Percentiles rank a stretch among this genome's conserved stretches.
phyloP scores from a whole-genome alignment of 2,888 invertebrate species.

The Phengaris arion region DNA sequence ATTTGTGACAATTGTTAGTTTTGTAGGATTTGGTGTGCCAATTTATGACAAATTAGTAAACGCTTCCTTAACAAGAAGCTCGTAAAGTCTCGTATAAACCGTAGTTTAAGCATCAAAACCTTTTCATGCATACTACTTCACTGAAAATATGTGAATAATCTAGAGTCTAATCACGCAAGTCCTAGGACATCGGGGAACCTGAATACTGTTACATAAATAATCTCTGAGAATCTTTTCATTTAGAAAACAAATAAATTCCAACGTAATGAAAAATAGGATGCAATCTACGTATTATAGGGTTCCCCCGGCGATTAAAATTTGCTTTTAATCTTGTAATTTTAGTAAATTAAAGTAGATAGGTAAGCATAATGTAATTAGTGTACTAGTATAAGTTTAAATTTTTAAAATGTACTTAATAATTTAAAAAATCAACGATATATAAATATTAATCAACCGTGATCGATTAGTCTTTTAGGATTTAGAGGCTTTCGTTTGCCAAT shows the following conservation, averaged over 20 bases:
- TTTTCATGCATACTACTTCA: neutral
- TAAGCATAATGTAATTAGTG: too few relatives aligned
- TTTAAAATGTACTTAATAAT: too few relatives aligned
- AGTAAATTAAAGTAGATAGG: too few relatives aligned
- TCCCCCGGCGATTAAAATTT: neutral
- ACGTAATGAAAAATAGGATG: conserved; percentile 11
- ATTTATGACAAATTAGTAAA: too few relatives aligned
- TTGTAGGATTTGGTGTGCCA: too few relatives aligned
- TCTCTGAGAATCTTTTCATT: neutral
- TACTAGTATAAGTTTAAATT: too few relatives aligned
- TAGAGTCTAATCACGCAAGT: neutral
- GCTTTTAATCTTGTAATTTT: neutral
- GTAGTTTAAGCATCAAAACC: neutral
- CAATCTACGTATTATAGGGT: neutral
- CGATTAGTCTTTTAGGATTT: too few relatives aligned
- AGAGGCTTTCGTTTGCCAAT: too few relatives aligned
- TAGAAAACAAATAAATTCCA: conserved; percentile 3
- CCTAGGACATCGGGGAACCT: neutral
- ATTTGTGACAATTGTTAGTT: too few relatives aligned
- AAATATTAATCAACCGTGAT: too few relatives aligned
- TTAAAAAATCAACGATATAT: too few relatives aligned
- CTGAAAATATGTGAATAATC: neutral
- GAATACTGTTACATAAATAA: neutral
- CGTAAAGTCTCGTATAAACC: neutral
- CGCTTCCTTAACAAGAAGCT: neutral